These are phyloP conservation scores for Zaprionus lineosus DNA, from an alignment of 2,888 invertebrate genomes.

Conservation along the genomic window DNA sequence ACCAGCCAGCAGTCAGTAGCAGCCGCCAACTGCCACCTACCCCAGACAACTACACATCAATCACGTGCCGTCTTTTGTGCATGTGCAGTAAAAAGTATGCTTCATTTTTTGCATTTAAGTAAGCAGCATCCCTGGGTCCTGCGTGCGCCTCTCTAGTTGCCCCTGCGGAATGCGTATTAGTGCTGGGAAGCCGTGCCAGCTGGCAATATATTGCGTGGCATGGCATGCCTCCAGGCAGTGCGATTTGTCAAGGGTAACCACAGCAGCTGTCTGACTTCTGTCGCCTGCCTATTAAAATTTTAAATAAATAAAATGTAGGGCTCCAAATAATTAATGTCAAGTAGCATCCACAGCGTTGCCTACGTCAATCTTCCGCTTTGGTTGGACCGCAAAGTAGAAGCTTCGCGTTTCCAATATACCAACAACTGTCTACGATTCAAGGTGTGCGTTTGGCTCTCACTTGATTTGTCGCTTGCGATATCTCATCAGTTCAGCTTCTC, in stretches of 20 bases:
- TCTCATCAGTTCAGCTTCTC: no score
- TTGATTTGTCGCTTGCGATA: no score
- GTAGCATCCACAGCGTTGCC: conserved; percentile 57
- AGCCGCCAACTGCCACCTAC: no score
- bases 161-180: conserved; percentile 28
- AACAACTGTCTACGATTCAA: no score
- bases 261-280: conserved; percentile 33
- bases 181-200: conserved; percentile 45
- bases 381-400: conserved; percentile 63
- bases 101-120: conserved; percentile 62
- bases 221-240: conserved; percentile 36
- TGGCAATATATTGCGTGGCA: conserved; percentile 47
- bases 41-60: no score
- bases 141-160: conserved; percentile 23
- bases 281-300: conserved; percentile 68
- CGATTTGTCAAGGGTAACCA: conserved; percentile 65
- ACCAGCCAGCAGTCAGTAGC: no score
- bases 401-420: conserved; percentile 32
- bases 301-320: conserved; percentile 57
- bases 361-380: conserved; percentile 49
- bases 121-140: conserved; percentile 18
- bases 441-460: no score
- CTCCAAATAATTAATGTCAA: conserved; percentile 69
- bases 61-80: conserved; percentile 56
- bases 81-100: conserved; percentile 66